Evolutionary conservation across 1,140 invertebrate genomes (phyloP), one percentile per base, ranked within the genome.

Genomic region (Habropoda laboriosa): DNA sequence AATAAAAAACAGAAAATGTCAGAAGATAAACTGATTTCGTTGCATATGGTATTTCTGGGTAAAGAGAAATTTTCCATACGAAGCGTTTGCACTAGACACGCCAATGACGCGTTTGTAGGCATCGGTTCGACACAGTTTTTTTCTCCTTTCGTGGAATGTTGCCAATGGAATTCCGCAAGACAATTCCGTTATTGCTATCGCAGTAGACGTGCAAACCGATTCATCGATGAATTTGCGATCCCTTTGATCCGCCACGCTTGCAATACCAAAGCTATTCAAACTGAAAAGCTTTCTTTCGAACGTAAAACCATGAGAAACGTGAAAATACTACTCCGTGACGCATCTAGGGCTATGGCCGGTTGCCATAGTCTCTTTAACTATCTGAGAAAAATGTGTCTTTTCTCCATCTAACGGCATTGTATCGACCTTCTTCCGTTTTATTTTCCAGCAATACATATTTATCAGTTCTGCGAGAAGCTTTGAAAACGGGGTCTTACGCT

Each of bases 381-480:
- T 35, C 30, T 24, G 10, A 21, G 30, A 57, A 27, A 32, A 67
- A 45, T 42, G 18, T 32, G 18, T 21, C 18, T 53, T 49, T 49
- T 24, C 18, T 38, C 10, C n/a, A 47, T 57, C n/a, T 6, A 35
- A 12, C 2, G 24, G 27, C 38, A 27, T 0, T 27, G n/a, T 42
- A 35, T 75, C 21, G 10, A 42, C 30, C 38, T 53, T 51, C 58
- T 78, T 72, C 60, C 63, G 18, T 27, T 42, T 72, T 81, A 63
- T 78, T 90, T 90, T 87, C 76, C 80, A 80, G 77, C 86, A 89
- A 89, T 91, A 89, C 88, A 92, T 92, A 91, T 92, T 92, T 91
- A 92, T 92, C 85, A 91, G 88, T 58, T 83, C 86, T 45, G 82
- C 87, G 88, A 89, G 86, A 85, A 83, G 79, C 78, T 84, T 80